Percentiles rank a stretch among this genome's conserved stretches.
These are phyloP conservation scores for Steatornis caripensis DNA, from an alignment of 2,113 vertebrate species.

Conservation along the genomic window DNA sequence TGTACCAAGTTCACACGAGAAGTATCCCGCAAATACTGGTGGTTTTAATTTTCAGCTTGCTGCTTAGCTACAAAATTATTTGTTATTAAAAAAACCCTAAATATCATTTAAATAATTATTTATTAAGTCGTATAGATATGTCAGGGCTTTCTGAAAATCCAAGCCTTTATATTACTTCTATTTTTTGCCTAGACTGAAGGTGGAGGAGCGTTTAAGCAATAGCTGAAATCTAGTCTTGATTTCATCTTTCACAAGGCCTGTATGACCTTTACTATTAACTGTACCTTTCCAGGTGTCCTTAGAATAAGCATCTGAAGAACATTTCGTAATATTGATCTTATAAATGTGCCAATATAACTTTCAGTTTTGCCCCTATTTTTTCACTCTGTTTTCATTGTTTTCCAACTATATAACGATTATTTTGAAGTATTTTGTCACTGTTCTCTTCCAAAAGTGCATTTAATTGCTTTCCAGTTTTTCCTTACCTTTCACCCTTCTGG, in stretches of 20 bases:
- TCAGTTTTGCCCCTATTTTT: not conserved
- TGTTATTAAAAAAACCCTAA: not conserved
- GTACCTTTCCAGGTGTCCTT: not conserved
- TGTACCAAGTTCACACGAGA: accelerated
- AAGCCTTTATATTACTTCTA: not conserved
- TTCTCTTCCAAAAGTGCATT: not conserved
- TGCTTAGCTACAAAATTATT: not conserved
- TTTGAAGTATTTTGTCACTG: not conserved
- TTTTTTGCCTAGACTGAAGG: not conserved
- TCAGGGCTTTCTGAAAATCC: not conserved
- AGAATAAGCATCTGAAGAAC: not conserved
- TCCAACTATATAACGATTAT: not conserved
- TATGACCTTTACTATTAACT: not conserved
- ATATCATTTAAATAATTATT: not conserved
- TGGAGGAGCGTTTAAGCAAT: not conserved
- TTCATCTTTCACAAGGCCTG: not conserved
- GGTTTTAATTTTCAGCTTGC: not conserved
- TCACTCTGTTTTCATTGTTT: not conserved
- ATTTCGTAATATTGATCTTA: not conserved
- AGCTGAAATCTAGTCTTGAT: not conserved
- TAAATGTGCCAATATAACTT: not conserved
- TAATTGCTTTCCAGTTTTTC: not conserved
- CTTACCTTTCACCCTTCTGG: not conserved
- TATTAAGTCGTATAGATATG: not conserved
- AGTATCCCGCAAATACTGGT: not conserved